Conservation (phyloP, 2,113 vertebrate species). For the Sarotherodon lohbergeri region DNA sequence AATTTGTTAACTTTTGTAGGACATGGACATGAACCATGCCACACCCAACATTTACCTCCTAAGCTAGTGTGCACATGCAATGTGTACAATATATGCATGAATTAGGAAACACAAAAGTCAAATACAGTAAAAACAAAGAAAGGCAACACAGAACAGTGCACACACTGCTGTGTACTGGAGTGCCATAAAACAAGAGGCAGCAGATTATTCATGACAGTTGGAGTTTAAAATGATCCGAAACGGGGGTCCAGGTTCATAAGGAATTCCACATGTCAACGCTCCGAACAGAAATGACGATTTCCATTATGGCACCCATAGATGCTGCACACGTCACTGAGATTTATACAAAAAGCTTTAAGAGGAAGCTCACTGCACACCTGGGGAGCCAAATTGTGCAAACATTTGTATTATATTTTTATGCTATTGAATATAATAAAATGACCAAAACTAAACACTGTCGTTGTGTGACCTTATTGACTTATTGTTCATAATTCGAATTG, state of each 20-base stretch:
- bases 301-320: neutral
- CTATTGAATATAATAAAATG: neutral
- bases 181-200: neutral
- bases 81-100: neutral
- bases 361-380: neutral
- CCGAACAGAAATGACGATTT: neutral
- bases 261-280: neutral
- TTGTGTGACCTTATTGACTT: neutral
- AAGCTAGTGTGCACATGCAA: neutral
- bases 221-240: neutral
- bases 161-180: neutral
- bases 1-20: neutral
- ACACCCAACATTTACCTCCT: neutral
- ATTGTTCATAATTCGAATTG: neutral
- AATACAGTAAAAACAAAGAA: neutral
- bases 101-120: neutral
- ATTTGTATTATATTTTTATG: neutral
- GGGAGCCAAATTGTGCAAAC: neutral
- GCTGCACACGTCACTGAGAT: neutral
- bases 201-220: neutral
- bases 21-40: neutral
- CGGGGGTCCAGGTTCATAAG: neutral
- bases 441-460: neutral
- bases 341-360: neutral
- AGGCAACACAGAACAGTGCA: neutral